Evolutionary conservation across 2,888 invertebrate species (phyloP).

Genomic region (Oligia strigilis): DNA sequence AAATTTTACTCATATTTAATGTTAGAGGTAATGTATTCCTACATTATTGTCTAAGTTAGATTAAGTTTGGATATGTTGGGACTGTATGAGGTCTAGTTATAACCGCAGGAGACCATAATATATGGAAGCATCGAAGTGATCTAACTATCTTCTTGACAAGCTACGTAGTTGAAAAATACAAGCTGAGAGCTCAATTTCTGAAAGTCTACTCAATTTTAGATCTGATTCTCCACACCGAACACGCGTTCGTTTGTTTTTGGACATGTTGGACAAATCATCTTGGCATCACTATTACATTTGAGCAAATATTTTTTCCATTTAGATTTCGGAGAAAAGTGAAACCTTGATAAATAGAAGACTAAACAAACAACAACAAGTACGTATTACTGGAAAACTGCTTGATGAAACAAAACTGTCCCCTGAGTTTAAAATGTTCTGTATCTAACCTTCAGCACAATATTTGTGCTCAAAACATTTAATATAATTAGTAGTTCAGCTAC

Average conservation of each 20-base stretch:
- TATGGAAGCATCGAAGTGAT: neutral
- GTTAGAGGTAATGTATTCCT: conserved; percentile 32
- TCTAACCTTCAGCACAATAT: conserved; percentile 22
- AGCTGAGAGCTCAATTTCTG: neutral
- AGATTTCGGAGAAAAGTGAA: neutral
- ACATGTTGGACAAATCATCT: neutral
- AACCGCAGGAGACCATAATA: neutral
- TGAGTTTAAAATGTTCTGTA: neutral
- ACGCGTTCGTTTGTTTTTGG: neutral
- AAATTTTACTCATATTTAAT: conserved; percentile 58
- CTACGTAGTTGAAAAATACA: neutral
- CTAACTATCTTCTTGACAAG: neutral
- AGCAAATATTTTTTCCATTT: neutral
- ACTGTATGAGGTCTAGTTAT: conserved; percentile 9
- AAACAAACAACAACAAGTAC: too few species aligned
- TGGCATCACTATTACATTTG: neutral
- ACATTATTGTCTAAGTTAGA: conserved; percentile 52
- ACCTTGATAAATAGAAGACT: neutral
- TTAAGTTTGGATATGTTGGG: conserved; percentile 33
- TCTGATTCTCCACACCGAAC: neutral
- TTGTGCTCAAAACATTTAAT: conserved; percentile 28
- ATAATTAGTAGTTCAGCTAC: conserved; percentile 44
- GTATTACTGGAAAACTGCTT: neutral
- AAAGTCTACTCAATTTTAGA: neutral
- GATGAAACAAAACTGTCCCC: too few species aligned